Evolutionary conservation across 2,888 invertebrate genomes (phyloP), one percentile per base, ranked within the genome.

Genomic region (Urechis unicinctus): DNA sequence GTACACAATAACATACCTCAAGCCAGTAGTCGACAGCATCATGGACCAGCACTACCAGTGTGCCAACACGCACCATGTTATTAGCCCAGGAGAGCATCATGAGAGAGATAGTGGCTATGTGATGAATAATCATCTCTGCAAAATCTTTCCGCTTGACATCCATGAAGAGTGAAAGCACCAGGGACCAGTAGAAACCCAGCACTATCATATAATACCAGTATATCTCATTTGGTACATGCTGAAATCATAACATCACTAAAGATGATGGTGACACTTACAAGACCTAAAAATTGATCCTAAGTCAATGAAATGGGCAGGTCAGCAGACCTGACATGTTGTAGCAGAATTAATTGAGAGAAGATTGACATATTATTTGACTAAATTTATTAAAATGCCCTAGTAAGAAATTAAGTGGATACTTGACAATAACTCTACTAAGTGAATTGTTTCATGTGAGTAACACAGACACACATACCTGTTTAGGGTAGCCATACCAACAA

Each of bases 141-240:
- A 97, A 96, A 66, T 81, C 81, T 79, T 80, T 82, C 62, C 94
- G 85, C 62, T 88, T 88, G 53, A 91, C 88, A 79, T 97, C 96
- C 58, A 90, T 87, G 81, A 94, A 94, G 80, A 95, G 94, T 22
- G 92, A 90, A 60, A 91, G 85, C 61, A 77, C 88, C 57, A 96
- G 82, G 22, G 96, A 89, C 90, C 93, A 94, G 78, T 97, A 98
- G 81, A 96, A 96, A 30, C 91, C 86, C 76, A 91, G 84, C 47
- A 92, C 93, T 63, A 92, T 83, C 87, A 96, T 93, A 81, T 97
- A 98, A 80, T 97, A 93, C 91, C 92, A 95, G 90, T 93, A 95
- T 48, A 93, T 81, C 71, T 90, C 92, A 62, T 77, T 81, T 13
- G 88, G 84, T 24, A 94, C 81, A 41, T 88, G 85, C 86, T 94